Conservation (phyloP, 2,797 vertebrate species). For the Picus viridis region DNA sequence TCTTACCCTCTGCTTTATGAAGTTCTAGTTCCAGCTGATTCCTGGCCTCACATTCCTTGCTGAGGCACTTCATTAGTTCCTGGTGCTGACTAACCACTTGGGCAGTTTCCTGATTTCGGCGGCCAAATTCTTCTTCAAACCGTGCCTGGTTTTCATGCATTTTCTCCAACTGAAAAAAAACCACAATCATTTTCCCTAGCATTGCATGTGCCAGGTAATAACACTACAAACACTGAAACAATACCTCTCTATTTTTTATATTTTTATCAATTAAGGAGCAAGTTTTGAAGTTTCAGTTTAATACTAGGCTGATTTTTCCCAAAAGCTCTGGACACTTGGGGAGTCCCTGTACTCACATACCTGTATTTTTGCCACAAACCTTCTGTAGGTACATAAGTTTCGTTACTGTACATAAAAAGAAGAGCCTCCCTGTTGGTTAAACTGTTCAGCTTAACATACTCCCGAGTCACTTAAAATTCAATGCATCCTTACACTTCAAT, state of each 20-base stretch:
- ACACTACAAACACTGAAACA: background rate
- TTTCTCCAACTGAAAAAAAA: constrained; percentile 84
- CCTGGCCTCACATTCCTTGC: constrained; percentile 83
- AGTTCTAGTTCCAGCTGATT: constrained; percentile 86
- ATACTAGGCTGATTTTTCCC: background rate
- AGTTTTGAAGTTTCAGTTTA: background rate
- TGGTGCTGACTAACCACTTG: constrained; percentile 86
- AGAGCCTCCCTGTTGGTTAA: background rate
- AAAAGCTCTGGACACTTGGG: background rate
- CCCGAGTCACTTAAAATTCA: background rate
- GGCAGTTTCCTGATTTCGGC: constrained; percentile 80
- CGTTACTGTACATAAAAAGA: background rate
- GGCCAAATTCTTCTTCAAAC: constrained; percentile 85
- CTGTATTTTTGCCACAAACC: background rate
- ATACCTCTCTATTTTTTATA: rapidly evolving
- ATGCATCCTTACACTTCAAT: background rate
- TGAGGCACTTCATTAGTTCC: constrained; percentile 84
- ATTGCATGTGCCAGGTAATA: background rate
- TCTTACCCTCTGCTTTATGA: constrained; percentile 91
- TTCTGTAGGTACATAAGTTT: background rate
- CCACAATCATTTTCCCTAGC: background rate
- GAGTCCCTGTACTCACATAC: background rate
- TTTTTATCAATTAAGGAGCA: background rate
- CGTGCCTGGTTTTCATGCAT: constrained; percentile 81
- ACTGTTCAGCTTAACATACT: background rate